These are phyloP conservation scores for Wiebesia pumilae DNA, from an alignment of 1,140 invertebrate genomes.

Conservation along the genomic window DNA sequence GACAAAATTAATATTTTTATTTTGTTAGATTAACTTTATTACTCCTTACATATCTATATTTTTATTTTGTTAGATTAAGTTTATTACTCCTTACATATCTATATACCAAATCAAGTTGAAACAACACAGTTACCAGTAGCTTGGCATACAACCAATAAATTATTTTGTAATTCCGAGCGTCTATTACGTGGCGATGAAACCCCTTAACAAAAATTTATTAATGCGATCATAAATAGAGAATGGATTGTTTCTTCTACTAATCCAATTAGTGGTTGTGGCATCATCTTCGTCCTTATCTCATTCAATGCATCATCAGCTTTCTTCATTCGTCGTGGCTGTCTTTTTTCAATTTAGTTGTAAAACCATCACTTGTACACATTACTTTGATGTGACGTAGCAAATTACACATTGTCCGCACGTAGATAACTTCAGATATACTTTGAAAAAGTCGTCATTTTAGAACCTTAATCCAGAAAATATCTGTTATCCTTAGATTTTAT, in stretches of 20 bases:
- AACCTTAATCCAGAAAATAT: not conserved
- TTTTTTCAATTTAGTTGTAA: slow-evolving; percentile 25
- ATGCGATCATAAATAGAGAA: slow-evolving; percentile 36
- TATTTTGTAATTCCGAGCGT: slow-evolving; percentile 14
- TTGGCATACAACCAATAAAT: not conserved
- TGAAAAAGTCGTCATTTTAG: not conserved
- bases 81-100: not conserved
- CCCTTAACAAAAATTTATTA: slow-evolving; percentile 36
- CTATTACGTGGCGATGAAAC: not conserved
- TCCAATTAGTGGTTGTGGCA: slow-evolving; percentile 34
- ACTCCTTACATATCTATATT: too few species aligned
- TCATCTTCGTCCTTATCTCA: slow-evolving; percentile 3
- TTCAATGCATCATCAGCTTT: not conserved
- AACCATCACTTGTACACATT: not conserved
- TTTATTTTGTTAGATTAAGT: not conserved
- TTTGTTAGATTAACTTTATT: too few species aligned
- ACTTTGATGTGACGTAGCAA: not conserved
- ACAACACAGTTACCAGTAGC: not conserved
- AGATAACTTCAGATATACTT: not conserved
- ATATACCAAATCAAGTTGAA: not conserved
- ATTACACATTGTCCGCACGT: not conserved
- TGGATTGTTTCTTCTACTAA: slow-evolving; percentile 4
- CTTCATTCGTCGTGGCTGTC: not conserved
- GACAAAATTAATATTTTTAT: too few species aligned
- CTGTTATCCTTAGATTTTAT: not conserved